Evolutionary conservation across 2,888 invertebrate genomes (phyloP).

Genomic region (Pediacus dermestoides): DNA sequence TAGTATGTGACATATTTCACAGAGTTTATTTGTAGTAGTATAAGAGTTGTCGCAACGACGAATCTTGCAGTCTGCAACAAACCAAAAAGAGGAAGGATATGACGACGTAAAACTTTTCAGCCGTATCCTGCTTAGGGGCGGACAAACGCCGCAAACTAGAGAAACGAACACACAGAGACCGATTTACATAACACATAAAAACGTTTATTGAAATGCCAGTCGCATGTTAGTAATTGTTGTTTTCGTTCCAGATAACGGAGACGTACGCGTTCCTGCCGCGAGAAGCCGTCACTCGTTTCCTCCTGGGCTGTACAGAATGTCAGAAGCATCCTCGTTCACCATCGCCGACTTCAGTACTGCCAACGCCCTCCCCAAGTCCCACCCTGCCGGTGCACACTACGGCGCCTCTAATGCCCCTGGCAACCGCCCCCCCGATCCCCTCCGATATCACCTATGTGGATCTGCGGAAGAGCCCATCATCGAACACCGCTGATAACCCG

Average conservation of each 20-base stretch:
- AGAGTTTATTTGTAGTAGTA: no score
- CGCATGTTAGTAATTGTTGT: conserved; percentile 14
- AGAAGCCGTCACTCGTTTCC: conserved; percentile 93
- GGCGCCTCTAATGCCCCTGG: conserved; percentile 20
- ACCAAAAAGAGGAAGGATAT: no score
- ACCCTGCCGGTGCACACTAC: conserved; percentile 39
- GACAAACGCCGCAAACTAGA: conserved; percentile 1
- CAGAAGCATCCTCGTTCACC: conserved; percentile 72
- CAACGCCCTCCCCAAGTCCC: conserved; percentile 46
- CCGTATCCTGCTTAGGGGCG: no score
- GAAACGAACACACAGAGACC: conserved; percentile 4
- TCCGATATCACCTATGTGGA: conserved; percentile 24
- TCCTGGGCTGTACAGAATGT: conserved; percentile 92
- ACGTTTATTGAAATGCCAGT: conserved; percentile 38
- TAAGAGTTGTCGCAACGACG: no score
- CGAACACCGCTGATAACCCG: no score
- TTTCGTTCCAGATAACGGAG: conserved; percentile 81
- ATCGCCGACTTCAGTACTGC: conserved; percentile 56
- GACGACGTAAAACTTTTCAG: no score
- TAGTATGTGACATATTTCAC: no score
- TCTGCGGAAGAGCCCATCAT: conserved; percentile 20
- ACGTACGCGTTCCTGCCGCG: conserved; percentile 93
- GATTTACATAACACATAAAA: conserved; percentile 22
- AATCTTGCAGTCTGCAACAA: no score
- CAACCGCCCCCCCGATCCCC: conserved; percentile 20